Conservation (phyloP, 1,140 invertebrate genomes). For the Euglossa dilemma region DNA sequence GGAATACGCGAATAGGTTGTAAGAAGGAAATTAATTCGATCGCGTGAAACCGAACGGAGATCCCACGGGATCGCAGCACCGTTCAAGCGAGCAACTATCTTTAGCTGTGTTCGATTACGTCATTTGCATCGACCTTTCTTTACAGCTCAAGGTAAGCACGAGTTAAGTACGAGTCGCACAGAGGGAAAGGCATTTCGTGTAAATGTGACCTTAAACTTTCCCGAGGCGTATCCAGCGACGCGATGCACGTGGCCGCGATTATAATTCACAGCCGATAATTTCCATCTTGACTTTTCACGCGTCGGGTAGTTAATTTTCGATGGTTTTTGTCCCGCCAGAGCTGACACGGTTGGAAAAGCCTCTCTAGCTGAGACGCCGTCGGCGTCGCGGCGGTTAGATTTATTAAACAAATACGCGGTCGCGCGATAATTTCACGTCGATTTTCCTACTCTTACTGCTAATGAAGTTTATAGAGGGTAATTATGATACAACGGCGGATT, state of each 20-base stretch:
- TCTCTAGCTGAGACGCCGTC: neutral
- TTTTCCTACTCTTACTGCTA: neutral
- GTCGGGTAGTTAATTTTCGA: neutral
- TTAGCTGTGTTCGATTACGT: conserved; percentile 51
- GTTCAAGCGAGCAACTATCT: conserved; percentile 10
- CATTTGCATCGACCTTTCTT: conserved; percentile 63
- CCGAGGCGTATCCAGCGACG: conserved; percentile 34
- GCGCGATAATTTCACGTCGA: neutral
- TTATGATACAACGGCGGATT: conserved; percentile 12
- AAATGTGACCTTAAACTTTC: conserved; percentile 66
- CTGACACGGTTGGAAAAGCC: neutral
- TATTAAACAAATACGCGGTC: conserved; percentile 1
- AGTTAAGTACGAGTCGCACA: conserved; percentile 46
- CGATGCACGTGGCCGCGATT: conserved; percentile 33
- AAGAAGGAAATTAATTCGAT: too few relatives aligned
- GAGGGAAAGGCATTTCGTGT: conserved; percentile 58
- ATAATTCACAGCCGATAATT: conserved; percentile 13
- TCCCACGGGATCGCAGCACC: neutral
- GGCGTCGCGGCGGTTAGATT: neutral
- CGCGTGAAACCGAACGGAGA: neutral
- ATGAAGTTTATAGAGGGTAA: conserved; percentile 26
- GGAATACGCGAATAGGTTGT: too few relatives aligned
- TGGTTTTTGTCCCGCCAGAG: neutral
- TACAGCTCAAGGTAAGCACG: conserved; percentile 57
- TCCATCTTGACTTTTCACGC: conserved; percentile 15